phyloP scores from a whole-genome alignment of 2,113 vertebrate genomes.

The Ophiodon elongatus region DNA sequence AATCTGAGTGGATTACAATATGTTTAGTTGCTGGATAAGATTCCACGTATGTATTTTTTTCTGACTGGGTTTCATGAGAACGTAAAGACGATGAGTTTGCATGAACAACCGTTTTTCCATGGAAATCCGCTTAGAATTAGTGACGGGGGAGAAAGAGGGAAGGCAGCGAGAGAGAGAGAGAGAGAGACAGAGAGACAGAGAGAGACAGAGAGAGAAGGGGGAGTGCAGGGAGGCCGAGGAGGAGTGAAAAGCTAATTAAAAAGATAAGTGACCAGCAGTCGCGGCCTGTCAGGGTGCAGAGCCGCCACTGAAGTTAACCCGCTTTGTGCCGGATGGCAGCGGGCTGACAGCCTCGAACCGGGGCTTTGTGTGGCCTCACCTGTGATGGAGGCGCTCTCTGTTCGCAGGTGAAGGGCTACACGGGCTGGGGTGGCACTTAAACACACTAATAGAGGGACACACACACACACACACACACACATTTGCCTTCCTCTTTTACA shows the following conservation, averaged over 20 bases:
- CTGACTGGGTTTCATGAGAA: slow-evolving; percentile 29
- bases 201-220: slow-evolving; percentile 14
- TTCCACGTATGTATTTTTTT: neutral
- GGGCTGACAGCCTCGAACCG: slow-evolving; percentile 63
- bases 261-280: slow-evolving; percentile 82
- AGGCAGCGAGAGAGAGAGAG: slow-evolving; percentile 30
- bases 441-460: slow-evolving; percentile 64
- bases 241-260: slow-evolving; percentile 83
- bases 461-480: slow-evolving; percentile 37
- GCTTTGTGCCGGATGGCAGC: slow-evolving; percentile 74
- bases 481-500: slow-evolving; percentile 60
- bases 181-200: slow-evolving; percentile 29
- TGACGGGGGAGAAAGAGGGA: slow-evolving; percentile 55
- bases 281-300: slow-evolving; percentile 75
- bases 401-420: slow-evolving; percentile 74
- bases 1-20: neutral
- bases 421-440: slow-evolving; percentile 64
- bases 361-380: slow-evolving; percentile 70
- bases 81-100: slow-evolving; percentile 48
- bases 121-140: slow-evolving; percentile 50
- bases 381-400: slow-evolving; percentile 74
- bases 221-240: slow-evolving; percentile 51
- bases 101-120: slow-evolving; percentile 30
- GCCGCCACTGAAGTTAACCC: slow-evolving; percentile 68
- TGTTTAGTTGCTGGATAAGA: slow-evolving; percentile 1